A percentile compares a stretch with the other conserved stretches of the same genome.
phyloP scores from a whole-genome alignment of 2,797 vertebrate genomes.

The Pyrocephalus nanus region DNA sequence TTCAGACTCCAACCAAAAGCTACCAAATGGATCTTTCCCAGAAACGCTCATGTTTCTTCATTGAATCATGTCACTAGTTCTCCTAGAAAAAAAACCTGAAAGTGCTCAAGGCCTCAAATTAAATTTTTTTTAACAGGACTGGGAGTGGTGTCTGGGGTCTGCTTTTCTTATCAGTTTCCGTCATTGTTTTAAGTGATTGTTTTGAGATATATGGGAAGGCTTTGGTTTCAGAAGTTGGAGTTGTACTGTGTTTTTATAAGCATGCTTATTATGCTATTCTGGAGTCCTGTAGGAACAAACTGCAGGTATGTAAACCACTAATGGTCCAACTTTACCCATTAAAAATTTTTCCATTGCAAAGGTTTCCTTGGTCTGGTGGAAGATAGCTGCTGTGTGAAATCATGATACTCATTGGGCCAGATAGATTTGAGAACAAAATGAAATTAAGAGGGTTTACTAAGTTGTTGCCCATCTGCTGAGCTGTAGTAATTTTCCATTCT shows the following conservation, averaged over 20 bases:
- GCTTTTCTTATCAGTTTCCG: background rate
- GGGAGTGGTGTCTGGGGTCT: background rate
- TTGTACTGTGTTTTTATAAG: background rate
- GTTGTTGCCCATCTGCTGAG: slow-evolving; percentile 23
- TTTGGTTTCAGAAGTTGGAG: background rate
- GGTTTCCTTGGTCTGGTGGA: background rate
- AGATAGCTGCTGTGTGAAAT: background rate
- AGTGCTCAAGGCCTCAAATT: background rate
- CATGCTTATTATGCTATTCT: background rate
- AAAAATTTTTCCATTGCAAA: background rate
- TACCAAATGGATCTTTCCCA: background rate
- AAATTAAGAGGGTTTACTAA: slow-evolving; percentile 5
- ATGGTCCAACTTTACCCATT: background rate
- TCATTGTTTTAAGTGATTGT: background rate
- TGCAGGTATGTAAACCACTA: background rate
- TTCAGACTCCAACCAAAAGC: background rate
- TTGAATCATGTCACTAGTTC: background rate
- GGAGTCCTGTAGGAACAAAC: background rate
- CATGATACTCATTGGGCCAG: background rate
- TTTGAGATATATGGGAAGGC: background rate
- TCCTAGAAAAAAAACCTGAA: background rate
- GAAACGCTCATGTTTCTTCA: background rate
- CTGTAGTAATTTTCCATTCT: slow-evolving; percentile 11
- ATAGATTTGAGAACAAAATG: background rate
- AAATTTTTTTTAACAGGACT: background rate